These are phyloP conservation scores for Microctenopoma steveboyesi DNA, from an alignment of 2,797 vertebrate species.

Conservation along the genomic window DNA sequence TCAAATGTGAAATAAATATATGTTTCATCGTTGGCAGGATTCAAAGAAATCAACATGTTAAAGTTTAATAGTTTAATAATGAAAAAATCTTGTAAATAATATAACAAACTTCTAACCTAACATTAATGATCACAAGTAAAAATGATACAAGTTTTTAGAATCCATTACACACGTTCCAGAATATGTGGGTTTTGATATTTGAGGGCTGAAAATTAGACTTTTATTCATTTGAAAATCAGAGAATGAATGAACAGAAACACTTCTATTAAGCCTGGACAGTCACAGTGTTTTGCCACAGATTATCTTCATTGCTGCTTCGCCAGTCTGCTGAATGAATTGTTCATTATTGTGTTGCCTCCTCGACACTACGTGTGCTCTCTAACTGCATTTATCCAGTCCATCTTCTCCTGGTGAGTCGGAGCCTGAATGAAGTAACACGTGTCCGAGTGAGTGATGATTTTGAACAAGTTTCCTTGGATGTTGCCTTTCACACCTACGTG, in stretches of 20 bases:
- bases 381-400: slow-evolving; percentile 93
- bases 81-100: not conserved
- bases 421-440: slow-evolving; percentile 94
- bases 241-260: slow-evolving; percentile 3
- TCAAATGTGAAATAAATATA: not conserved
- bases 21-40: not conserved
- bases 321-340: not conserved
- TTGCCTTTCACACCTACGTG: slow-evolving; percentile 93
- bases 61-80: slow-evolving; percentile 5
- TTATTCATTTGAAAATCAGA: not conserved
- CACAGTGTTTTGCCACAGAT: slow-evolving; percentile 47
- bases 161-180: not conserved
- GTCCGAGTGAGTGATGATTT: slow-evolving; percentile 94
- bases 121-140: too few species aligned
- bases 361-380: slow-evolving; percentile 82
- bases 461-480: slow-evolving; percentile 95
- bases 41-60: not conserved
- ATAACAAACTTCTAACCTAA: not conserved
- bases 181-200: not conserved
- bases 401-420: slow-evolving; percentile 88
- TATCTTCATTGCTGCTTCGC: slow-evolving; percentile 1
- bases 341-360: not conserved
- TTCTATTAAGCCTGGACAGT: slow-evolving; percentile 1
- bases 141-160: slow-evolving; percentile 21
- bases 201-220: not conserved